These are phyloP conservation scores for Miniopterus natalensis DNA, from an alignment of 2,113 vertebrate genomes.

Conservation along the genomic window DNA sequence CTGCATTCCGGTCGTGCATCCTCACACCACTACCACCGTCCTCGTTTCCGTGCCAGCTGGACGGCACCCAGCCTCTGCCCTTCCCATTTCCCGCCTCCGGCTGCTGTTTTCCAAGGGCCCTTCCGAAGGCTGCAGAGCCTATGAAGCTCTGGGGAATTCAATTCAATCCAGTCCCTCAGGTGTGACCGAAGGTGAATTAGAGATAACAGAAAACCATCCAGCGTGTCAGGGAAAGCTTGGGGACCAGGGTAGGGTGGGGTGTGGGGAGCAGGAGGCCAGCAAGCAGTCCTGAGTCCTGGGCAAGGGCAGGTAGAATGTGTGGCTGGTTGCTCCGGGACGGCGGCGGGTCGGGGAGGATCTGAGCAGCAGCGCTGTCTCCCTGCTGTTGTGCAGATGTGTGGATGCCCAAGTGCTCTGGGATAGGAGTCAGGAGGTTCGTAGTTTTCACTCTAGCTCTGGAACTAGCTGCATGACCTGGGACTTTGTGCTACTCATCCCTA, in stretches of 20 bases:
- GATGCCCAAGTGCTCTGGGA: background rate
- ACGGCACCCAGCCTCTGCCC: background rate
- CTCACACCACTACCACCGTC: background rate
- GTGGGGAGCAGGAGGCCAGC: accelerated
- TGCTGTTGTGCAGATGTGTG: background rate
- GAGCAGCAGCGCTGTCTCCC: background rate
- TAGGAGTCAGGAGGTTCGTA: background rate
- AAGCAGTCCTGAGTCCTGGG: background rate
- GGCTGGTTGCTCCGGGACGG: background rate
- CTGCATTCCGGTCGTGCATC: background rate
- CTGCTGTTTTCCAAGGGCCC: background rate
- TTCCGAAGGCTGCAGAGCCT: background rate
- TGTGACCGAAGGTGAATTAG: background rate
- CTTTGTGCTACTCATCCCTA: background rate
- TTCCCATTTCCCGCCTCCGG: background rate
- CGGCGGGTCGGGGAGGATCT: background rate
- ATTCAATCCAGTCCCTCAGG: background rate
- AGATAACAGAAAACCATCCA: background rate
- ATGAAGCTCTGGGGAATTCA: background rate
- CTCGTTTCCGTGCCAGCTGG: background rate
- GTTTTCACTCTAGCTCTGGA: background rate
- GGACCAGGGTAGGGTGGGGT: accelerated
- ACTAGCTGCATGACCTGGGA: background rate
- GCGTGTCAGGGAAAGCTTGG: background rate
- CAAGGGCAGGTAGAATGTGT: background rate